Evolutionary conservation across 1,140 invertebrate species (phyloP), one percentile per base, ranked within the genome.

Genomic region (Agraylea sexmaculata): DNA sequence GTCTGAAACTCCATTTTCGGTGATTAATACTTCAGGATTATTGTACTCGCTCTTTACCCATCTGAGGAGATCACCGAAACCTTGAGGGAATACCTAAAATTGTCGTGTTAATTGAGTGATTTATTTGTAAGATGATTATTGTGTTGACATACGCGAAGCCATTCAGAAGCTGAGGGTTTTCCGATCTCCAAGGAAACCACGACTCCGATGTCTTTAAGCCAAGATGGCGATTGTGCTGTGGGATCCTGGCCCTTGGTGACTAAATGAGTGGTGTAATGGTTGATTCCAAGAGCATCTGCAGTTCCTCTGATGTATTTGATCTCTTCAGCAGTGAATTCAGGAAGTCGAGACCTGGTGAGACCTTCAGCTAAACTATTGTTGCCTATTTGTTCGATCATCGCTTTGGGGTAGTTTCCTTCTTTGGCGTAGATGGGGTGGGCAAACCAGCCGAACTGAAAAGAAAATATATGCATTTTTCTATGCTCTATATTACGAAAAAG

Each of bases 1-100:
- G 58, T 74, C 66, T 34, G 70, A 57, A 45, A 61, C 57, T 3
- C 77, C 78, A 53, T 78, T 80, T 64, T 79, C 77, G 10, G 71
- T 71, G 2, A 80, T 60, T 12, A 70, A 61, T 4, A 80, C 56
- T 21, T 57, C 51, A 2, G 68, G 59, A 53, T 72, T 68, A 13
- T 60, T 53, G 45, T 78, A 81, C 20, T 66, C 55, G 3, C 61
- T 51, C 33, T 65, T 62, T 16, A 81, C 66, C 62, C 69, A 73
- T 7, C 67, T 68, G 5, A 80, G 45, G n/a, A 66, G 43, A 25
- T 57, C 58, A n/a, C 65, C 46, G 4, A 71, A 42, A 2, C 67
- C 68, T 50, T 57, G 61, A 2, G 69, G 69, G 2, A 62, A 46
- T 12, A 49, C 43, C 46, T 55, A 31, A 36, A 41, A 29, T 37